Evolutionary conservation across 35 echinoderm and acorn worm genomes (phyloP).

Genomic region (Strongylocentrotus purpuratus): DNA sequence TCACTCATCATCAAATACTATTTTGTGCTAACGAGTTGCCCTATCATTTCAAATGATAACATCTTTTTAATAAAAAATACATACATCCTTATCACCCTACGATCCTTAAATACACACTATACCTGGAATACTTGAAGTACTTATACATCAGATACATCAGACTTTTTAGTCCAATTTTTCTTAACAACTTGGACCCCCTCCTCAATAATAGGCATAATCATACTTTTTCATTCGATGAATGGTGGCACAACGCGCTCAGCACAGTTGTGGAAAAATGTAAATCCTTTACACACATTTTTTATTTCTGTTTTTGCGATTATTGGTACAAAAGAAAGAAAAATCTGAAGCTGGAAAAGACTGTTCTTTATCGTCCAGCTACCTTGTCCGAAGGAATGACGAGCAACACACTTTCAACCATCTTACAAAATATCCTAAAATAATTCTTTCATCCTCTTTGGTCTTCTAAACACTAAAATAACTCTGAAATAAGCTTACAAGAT

Average conservation of each 20-base stretch:
- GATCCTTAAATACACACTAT: constrained; percentile 21
- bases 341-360: constrained; percentile 5
- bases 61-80: not conserved
- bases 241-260: not conserved
- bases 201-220: constrained; percentile 10
- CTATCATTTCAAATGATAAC: constrained; percentile 36
- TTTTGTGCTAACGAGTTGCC: constrained; percentile 43
- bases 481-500: constrained; percentile 29
- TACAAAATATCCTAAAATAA: constrained; percentile 20
- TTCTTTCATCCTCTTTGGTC: constrained; percentile 27
- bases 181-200: not conserved
- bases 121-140: constrained; percentile 47
- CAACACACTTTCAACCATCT: not conserved
- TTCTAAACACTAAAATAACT: constrained; percentile 6
- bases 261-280: not conserved
- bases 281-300: not conserved
- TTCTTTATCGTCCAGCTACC: not conserved
- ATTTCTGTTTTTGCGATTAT: not conserved
- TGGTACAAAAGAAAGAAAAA: constrained; percentile 3
- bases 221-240: not conserved
- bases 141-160: constrained; percentile 9
- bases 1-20: constrained; percentile 33
- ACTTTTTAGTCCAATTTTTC: not conserved
- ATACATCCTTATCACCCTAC: constrained; percentile 19
- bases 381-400: constrained; percentile 25